phyloP scores from a whole-genome alignment of 1,140 invertebrate genomes.

The Sycophaga agraensis region DNA sequence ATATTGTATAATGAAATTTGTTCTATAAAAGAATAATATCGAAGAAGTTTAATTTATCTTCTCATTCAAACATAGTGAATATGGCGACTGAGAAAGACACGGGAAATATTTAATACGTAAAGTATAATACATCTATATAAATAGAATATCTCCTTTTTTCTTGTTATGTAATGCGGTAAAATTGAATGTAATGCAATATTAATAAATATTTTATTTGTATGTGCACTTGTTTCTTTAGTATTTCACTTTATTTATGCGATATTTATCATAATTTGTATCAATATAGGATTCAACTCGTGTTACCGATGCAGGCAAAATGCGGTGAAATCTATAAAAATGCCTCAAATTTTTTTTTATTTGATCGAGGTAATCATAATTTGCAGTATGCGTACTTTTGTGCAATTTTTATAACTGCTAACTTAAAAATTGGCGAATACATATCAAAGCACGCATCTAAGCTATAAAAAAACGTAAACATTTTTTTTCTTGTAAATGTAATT shows the following conservation, averaged over 20 bases:
- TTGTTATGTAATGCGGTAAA: conserved; percentile 22
- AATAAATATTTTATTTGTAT: conserved; percentile 27
- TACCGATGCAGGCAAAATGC: background rate
- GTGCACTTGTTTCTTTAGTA: background rate
- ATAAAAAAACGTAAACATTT: no score
- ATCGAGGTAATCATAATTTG: conserved; percentile 27
- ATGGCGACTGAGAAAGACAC: background rate
- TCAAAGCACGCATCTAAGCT: no score
- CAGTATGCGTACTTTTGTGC: conserved; percentile 1
- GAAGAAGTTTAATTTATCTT: background rate
- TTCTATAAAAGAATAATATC: conserved; percentile 8
- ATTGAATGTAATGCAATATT: conserved; percentile 31
- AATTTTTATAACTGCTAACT: background rate
- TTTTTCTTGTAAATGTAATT: no score
- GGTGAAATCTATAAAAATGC: conserved; percentile 44
- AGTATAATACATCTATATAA: background rate
- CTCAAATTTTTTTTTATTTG: conserved; percentile 29
- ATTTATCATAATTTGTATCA: no score
- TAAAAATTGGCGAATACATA: no score
- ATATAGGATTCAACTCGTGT: background rate
- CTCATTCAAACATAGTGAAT: background rate
- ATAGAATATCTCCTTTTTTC: conserved; percentile 13
- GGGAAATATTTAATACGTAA: background rate
- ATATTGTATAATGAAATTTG: background rate
- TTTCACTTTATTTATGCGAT: background rate